These are phyloP conservation scores for Ophraella communa DNA, from an alignment of 2,888 invertebrate species.

Conservation along the genomic window DNA sequence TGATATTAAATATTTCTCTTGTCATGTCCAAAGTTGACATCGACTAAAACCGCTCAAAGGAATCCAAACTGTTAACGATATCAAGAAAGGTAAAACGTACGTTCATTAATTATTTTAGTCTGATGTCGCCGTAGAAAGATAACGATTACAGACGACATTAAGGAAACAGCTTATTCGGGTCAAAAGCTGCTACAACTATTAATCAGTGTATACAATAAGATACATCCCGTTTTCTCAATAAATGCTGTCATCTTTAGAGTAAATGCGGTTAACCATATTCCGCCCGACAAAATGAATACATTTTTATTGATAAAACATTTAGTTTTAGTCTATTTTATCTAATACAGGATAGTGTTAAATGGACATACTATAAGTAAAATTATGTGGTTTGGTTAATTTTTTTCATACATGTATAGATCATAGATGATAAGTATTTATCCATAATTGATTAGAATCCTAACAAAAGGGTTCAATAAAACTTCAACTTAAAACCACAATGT, in stretches of 20 bases:
- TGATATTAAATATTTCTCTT: not conserved
- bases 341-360: too few species aligned
- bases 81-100: not conserved
- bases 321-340: too few species aligned
- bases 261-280: not conserved
- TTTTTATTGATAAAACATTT: not conserved
- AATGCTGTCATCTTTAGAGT: not conserved
- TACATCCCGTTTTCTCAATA: not conserved
- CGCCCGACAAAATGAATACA: not conserved
- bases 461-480: too few species aligned
- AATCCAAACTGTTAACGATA: not conserved
- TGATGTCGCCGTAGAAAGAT: not conserved
- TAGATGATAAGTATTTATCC: too few species aligned
- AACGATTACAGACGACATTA: not conserved
- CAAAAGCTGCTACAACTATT: constrained; percentile 2
- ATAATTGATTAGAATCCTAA: too few species aligned
- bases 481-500: too few species aligned
- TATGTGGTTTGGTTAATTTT: too few species aligned
- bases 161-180: not conserved
- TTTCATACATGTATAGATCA: too few species aligned
- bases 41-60: not conserved
- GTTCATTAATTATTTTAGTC: not conserved
- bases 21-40: not conserved
- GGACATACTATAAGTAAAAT: too few species aligned
- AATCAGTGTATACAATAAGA: not conserved